Evolutionary conservation across 1,140 invertebrate species (phyloP).

Genomic region (Linepithema humile): DNA sequence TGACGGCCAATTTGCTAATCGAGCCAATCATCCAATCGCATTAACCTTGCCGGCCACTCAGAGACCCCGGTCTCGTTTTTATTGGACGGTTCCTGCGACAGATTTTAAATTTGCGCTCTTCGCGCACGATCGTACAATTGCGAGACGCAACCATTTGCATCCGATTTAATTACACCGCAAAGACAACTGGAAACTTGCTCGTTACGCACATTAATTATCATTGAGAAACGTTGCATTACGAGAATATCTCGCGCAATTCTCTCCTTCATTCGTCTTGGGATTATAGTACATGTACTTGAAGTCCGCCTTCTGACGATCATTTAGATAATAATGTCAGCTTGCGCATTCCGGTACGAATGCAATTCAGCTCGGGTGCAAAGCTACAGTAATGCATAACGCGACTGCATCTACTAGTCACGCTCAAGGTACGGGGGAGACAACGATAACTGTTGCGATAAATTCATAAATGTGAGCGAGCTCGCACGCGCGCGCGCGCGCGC

Average conservation of each 20-base stretch:
- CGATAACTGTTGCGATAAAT: slow-evolving; percentile 5
- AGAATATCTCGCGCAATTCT: background rate
- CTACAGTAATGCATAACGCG: slow-evolving; percentile 19
- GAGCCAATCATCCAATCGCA: slow-evolving; percentile 83
- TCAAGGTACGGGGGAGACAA: background rate
- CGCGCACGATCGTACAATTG: background rate
- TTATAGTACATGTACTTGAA: slow-evolving; percentile 16
- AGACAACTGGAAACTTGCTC: background rate
- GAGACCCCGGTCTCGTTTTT: slow-evolving; percentile 68
- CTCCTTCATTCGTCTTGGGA: background rate
- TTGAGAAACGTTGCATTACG: background rate
- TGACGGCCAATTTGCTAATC: slow-evolving; percentile 82
- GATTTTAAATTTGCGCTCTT: slow-evolving; percentile 52
- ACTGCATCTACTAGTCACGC: slow-evolving; percentile 34
- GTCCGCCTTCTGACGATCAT: slow-evolving; percentile 8
- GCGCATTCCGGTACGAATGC: slow-evolving; percentile 27
- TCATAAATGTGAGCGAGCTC: background rate
- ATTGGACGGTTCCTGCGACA: slow-evolving; percentile 81
- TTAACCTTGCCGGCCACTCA: slow-evolving; percentile 83
- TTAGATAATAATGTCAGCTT: slow-evolving; percentile 38
- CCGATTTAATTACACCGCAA: slow-evolving; percentile 5
- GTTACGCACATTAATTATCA: slow-evolving; percentile 10
- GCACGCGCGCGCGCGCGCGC: background rate
- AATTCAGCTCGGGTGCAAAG: slow-evolving; percentile 20
- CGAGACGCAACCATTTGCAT: background rate